A percentile compares a stretch with the other conserved stretches of the same genome.
These are phyloP conservation scores for Phlogophora meticulosa DNA, from an alignment of 2,888 invertebrate species.

Conservation along the genomic window DNA sequence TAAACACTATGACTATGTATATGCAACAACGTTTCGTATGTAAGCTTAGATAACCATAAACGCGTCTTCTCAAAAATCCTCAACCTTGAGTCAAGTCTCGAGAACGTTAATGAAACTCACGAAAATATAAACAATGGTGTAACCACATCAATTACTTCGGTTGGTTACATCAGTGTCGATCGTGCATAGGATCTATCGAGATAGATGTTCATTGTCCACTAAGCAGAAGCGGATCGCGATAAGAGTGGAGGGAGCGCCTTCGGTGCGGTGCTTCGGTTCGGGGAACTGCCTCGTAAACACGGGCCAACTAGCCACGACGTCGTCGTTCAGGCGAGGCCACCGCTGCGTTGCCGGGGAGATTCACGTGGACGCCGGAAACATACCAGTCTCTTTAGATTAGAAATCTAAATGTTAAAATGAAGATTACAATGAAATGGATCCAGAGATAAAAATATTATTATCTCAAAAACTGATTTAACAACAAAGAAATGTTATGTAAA, in stretches of 20 bases:
- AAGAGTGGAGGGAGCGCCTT: conserved; percentile 43
- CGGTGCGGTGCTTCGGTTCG: conserved; percentile 35
- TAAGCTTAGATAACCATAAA: conserved; percentile 9
- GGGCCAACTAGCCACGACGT: conserved; percentile 30
- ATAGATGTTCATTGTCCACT: conserved; percentile 55
- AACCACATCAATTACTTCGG: conserved; percentile 40
- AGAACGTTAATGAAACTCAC: conserved; percentile 43
- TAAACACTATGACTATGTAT: background rate
- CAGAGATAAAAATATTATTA: conserved; percentile 9
- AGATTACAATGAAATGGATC: background rate
- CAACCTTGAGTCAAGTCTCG: conserved; percentile 49
- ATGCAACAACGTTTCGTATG: background rate
- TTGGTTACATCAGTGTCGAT: conserved; percentile 5
- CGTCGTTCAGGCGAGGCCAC: conserved; percentile 23
- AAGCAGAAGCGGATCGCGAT: conserved; percentile 57
- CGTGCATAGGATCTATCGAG: conserved; percentile 25
- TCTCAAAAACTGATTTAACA: too few species aligned
- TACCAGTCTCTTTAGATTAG: background rate
- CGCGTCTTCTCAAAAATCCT: conserved; percentile 23
- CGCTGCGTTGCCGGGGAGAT: background rate
- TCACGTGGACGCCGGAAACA: background rate
- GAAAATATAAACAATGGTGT: conserved; percentile 42
- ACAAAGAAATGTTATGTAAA: conserved; percentile 13
- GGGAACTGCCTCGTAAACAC: conserved; percentile 52
- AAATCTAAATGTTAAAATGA: conserved; percentile 3